These are phyloP conservation scores for Pentamera pediparva DNA, from an alignment of 53 echinoderm and acorn worm species.

Conservation along the genomic window DNA sequence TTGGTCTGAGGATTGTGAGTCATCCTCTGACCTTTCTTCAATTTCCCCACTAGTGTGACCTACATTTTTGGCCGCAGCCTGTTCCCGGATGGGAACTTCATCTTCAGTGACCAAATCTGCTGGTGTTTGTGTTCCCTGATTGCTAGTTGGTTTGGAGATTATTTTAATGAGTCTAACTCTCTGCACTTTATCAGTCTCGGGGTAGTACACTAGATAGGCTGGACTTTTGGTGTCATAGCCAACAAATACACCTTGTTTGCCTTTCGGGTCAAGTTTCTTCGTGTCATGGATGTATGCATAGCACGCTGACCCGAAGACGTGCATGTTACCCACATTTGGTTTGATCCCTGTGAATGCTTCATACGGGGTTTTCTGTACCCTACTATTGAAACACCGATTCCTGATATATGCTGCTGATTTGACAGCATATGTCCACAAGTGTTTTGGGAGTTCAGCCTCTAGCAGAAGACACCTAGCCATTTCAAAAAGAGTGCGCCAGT, in stretches of 20 bases:
- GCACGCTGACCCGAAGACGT: conserved; percentile 24
- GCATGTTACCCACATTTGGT: conserved; percentile 28
- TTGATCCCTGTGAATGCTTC: conserved; percentile 17
- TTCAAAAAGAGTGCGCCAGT: conserved; percentile 40
- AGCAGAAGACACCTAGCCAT: conserved; percentile 36
- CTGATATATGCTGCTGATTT: conserved; percentile 35
- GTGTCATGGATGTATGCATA: conserved; percentile 20
- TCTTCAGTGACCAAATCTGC: background rate
- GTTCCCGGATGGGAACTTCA: background rate
- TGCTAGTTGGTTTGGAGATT: background rate
- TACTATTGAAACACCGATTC: conserved; percentile 13
- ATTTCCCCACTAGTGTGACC: background rate
- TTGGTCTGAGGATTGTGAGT: background rate
- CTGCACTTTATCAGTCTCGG: background rate
- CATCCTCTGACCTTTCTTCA: background rate
- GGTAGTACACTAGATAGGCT: conserved; percentile 26
- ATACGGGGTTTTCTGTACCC: background rate
- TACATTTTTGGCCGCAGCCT: background rate
- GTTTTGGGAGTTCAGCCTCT: conserved; percentile 22
- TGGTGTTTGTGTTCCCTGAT: background rate
- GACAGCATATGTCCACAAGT: conserved; percentile 33
- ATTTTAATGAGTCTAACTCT: conserved; percentile 20
- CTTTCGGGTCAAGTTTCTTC: conserved; percentile 8
- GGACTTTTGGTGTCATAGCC: conserved; percentile 38
- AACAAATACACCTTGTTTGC: conserved; percentile 14